Percentiles rank a stretch among this genome's conserved stretches.
phyloP scores from a whole-genome alignment of 2,113 vertebrate species.

The Nesoenas mayeri region DNA sequence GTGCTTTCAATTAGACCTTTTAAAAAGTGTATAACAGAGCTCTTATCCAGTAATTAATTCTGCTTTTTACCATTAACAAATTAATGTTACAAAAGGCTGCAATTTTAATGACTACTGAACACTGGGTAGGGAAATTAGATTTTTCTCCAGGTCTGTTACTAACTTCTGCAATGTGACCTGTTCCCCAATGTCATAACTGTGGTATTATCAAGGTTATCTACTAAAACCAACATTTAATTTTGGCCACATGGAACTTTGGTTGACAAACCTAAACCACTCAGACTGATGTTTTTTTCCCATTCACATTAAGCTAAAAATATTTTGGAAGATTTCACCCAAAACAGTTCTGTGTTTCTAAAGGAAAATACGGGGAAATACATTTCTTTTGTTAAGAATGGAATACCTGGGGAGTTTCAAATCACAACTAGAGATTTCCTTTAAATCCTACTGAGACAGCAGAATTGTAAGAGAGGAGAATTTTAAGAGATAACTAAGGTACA shows the following conservation, averaged over 20 bases:
- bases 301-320: not conserved
- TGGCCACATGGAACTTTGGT: not conserved
- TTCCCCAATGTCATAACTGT: not conserved
- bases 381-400: not conserved
- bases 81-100: not conserved
- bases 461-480: not conserved
- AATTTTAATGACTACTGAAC: not conserved
- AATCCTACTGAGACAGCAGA: not conserved
- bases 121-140: not conserved
- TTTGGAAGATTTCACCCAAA: not conserved
- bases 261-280: not conserved
- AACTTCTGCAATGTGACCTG: not conserved
- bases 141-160: not conserved
- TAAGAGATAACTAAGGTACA: not conserved
- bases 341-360: not conserved
- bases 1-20: not conserved
- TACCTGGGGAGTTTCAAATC: not conserved
- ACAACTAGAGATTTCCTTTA: not conserved
- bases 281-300: not conserved
- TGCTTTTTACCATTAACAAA: not conserved
- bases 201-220: not conserved
- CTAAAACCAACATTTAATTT: not conserved
- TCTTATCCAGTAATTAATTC: conserved; percentile 8
- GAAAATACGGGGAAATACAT: not conserved
- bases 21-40: not conserved